Conservation (phyloP, 2,113 vertebrate species). For the Phrynocephalus versicolor region DNA sequence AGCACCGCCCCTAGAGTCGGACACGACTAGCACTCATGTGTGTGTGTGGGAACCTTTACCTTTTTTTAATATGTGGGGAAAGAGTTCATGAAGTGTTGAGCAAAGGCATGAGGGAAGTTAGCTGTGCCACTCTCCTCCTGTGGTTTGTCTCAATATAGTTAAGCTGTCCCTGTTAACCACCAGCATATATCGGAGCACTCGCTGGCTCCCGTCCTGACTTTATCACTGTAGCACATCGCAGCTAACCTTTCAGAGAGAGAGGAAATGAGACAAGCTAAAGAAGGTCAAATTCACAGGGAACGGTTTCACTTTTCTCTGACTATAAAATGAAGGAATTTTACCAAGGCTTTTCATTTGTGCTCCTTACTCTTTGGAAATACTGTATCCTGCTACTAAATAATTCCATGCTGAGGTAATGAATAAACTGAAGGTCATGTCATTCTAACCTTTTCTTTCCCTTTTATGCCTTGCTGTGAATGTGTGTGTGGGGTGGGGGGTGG, state of each 20-base stretch:
- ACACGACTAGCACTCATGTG: too few relatives aligned
- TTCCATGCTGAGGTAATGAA: background rate
- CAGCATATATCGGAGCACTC: background rate
- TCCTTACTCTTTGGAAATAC: slow-evolving; percentile 1
- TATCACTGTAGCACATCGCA: background rate
- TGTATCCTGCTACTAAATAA: slow-evolving; percentile 4
- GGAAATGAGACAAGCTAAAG: slow-evolving; percentile 19
- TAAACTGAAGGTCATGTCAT: background rate
- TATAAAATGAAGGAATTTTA: background rate
- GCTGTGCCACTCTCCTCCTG: too few relatives aligned
- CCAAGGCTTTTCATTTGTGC: background rate
- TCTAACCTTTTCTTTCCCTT: background rate
- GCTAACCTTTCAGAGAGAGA: slow-evolving; percentile 15
- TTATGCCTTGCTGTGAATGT: background rate
- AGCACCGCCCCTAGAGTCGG: too few relatives aligned
- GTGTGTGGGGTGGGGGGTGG: too few relatives aligned
- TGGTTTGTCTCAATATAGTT: background rate
- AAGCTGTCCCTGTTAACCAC: background rate
- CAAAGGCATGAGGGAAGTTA: background rate
- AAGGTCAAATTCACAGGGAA: background rate
- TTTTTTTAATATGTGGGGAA: background rate
- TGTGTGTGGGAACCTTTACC: too few relatives aligned
- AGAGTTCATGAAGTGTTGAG: background rate
- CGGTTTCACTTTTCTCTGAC: background rate
- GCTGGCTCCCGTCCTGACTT: background rate